Base-by-base conservation (phyloP, 2,113 vertebrate species). In the Setophaga coronata region DNA sequence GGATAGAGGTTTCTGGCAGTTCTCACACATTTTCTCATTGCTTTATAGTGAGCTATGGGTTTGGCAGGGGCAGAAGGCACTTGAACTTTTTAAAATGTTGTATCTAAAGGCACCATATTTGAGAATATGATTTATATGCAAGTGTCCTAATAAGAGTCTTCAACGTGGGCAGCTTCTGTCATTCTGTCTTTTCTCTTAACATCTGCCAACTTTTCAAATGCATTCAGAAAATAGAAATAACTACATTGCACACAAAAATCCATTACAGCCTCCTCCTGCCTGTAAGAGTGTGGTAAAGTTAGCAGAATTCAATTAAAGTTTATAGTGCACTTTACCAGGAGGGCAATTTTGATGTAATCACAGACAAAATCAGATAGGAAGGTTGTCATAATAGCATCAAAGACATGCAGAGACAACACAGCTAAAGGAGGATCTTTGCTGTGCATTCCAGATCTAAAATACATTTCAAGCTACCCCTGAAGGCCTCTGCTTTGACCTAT, bases 261-360 rank as follows among this genome's bases (percentile, higher is more conserved):
- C n/a, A 57, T 89, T 87, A 47, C 40, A 73, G 18, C 69, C 50
- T 77, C 58, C 53, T 91, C 31, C 81, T 51, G 36, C 26, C 58
- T 90, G 60, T 53, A 14, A 72, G 8, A 93, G 2, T 9, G 57
- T 53, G 26, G 51, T 25, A 45, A 91, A 65, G 50, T 91, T 42
- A 80, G 62, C 16, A 82, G 62, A 96, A 91, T 88, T 87, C 73
- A 82, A 82, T 83, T 87, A 58, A 94, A 95, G 77, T 85, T 87
- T 93, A 77, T 38, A 91, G 61, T 10, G 26, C 54, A 61, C 34
- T 87, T 87, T 90, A 91, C 62, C 38, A 82, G 62, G 42, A 88
- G 50, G 33, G 48, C 47, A 87, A 77, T 93, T 96, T 96, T 82
- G 47, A 93, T 93, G 58, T 76, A 93, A 91, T 95, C 58, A 23